Percentiles rank a stretch among this genome's conserved stretches.
Evolutionary conservation across 2,113 vertebrate genomes (phyloP).

Genomic region (Phalacrocorax brasilianus): DNA sequence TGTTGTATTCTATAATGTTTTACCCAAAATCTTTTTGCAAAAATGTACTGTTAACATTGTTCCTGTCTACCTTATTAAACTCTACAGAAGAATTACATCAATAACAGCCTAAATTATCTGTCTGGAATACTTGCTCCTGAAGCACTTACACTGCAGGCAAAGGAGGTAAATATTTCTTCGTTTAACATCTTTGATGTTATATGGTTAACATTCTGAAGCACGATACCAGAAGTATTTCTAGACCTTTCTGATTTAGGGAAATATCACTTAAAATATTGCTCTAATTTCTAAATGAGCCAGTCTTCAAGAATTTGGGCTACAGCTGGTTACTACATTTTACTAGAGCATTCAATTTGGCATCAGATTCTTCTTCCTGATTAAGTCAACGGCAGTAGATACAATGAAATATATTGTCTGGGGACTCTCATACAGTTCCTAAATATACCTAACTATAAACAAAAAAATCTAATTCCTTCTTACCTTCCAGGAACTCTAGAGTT

Average conservation of each 20-base stretch:
- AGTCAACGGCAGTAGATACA: neutral
- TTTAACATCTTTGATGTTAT: neutral
- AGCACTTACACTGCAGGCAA: neutral
- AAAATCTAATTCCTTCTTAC: neutral
- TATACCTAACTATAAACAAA: neutral
- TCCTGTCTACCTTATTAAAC: neutral
- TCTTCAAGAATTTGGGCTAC: neutral
- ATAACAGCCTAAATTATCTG: neutral
- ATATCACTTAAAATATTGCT: neutral
- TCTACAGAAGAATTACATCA: neutral
- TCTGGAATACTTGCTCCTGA: neutral
- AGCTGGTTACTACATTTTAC: neutral
- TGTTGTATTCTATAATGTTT: neutral
- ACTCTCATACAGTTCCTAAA: neutral
- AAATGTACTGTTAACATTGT: neutral
- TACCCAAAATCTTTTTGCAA: neutral
- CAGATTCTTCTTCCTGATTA: neutral
- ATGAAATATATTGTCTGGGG: neutral
- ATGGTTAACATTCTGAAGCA: neutral
- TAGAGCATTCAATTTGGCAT: neutral
- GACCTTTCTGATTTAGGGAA: neutral
- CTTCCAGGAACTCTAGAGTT: neutral
- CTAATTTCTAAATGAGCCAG: neutral
- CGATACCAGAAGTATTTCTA: neutral
- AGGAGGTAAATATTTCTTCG: neutral